phyloP scores from a whole-genome alignment of 2,888 invertebrate genomes.

The Autographa pulchrina region DNA sequence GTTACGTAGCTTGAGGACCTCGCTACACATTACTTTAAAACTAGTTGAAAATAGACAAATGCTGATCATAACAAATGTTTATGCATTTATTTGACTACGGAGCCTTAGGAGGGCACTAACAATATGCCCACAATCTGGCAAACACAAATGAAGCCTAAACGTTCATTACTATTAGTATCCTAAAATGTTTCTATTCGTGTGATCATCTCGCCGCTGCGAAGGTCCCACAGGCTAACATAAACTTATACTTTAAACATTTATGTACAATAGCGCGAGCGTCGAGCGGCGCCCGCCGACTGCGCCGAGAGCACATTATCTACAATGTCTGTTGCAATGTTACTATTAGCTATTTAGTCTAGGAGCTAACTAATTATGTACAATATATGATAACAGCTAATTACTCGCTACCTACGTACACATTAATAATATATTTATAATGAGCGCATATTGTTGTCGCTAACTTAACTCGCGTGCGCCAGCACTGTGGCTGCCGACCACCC shows the following conservation, averaged over 20 bases:
- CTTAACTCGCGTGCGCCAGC: not conserved
- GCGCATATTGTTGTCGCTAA: not conserved
- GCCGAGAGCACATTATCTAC: constrained; percentile 53
- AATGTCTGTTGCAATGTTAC: constrained; percentile 49
- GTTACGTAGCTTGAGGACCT: not conserved
- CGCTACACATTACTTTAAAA: not conserved
- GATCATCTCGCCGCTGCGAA: constrained; percentile 12
- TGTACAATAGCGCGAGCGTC: constrained; percentile 23
- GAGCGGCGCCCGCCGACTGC: not conserved
- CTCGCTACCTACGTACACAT: constrained; percentile 51
- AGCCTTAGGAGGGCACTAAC: not conserved
- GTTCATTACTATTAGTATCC: not conserved
- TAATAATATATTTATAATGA: constrained; percentile 35
- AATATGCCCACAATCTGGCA: not conserved
- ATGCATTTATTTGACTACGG: not conserved
- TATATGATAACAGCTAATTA: constrained; percentile 56
- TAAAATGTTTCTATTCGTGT: constrained; percentile 15
- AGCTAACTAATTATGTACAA: constrained; percentile 61
- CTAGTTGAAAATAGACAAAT: not conserved
- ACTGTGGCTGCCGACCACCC: not conserved
- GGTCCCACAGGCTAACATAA: constrained; percentile 11
- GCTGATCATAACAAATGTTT: not conserved
- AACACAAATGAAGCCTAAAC: constrained; percentile 16
- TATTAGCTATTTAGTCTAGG: constrained; percentile 50
- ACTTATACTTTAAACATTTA: constrained; percentile 17